Percentiles rank a stretch among this genome's conserved stretches.
Evolutionary conservation across 2,797 vertebrate species (phyloP).

Genomic region (Sibirionetta formosa): DNA sequence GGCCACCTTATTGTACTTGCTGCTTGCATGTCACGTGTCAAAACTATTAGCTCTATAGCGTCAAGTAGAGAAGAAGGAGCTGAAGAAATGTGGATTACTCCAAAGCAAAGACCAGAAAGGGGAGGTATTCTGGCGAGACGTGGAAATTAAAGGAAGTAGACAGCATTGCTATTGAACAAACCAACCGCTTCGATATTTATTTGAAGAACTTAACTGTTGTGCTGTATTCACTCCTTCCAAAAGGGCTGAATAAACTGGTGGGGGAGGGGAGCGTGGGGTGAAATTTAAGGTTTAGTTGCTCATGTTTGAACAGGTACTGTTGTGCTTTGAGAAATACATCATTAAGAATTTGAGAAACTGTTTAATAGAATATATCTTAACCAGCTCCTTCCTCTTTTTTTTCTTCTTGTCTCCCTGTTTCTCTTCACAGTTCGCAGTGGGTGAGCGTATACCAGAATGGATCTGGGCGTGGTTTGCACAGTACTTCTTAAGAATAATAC

Average conservation of each 20-base stretch:
- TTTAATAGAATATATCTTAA: background rate
- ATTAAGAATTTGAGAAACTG: background rate
- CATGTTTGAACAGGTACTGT: background rate
- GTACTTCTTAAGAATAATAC: fast-evolving
- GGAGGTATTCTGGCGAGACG: background rate
- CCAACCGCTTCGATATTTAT: background rate
- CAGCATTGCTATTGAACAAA: background rate
- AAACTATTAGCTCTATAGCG: background rate
- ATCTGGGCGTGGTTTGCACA: conserved; percentile 25
- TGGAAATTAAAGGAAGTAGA: background rate
- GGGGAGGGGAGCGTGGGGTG: background rate
- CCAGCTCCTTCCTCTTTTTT: background rate
- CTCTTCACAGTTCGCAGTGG: background rate
- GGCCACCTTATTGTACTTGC: background rate
- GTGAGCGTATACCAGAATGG: conserved; percentile 27
- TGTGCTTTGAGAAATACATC: background rate
- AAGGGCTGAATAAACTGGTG: background rate
- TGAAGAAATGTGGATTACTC: background rate
- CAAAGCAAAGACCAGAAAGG: background rate
- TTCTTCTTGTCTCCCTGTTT: background rate
- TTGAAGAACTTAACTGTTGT: background rate
- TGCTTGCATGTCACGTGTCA: background rate
- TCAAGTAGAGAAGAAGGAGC: background rate
- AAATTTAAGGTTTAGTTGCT: background rate
- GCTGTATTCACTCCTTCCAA: fast-evolving